phyloP scores from a whole-genome alignment of 2,113 vertebrate species.

The Chaetodon auriga region DNA sequence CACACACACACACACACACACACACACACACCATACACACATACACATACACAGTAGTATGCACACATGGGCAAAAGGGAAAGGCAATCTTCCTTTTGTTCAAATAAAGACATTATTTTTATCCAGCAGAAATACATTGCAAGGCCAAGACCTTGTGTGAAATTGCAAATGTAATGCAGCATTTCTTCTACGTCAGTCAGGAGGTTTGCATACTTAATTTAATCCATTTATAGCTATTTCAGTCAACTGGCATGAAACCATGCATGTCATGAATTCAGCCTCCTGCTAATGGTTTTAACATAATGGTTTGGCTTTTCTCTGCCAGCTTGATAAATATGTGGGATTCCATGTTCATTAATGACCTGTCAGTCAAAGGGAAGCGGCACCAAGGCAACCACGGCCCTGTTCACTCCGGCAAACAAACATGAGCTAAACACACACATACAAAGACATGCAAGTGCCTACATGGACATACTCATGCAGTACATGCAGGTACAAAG shows the following conservation, averaged over 20 bases:
- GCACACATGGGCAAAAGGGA: not conserved
- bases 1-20: too few species aligned
- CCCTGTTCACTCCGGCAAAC: not conserved
- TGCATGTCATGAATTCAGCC: conserved; percentile 57
- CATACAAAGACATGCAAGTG: not conserved
- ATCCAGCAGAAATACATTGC: not conserved
- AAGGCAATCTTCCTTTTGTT: conserved; percentile 42
- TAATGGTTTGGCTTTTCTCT: conserved; percentile 55
- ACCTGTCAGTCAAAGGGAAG: conserved; percentile 61
- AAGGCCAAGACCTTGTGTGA: conserved; percentile 26
- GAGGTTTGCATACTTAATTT: conserved; percentile 64
- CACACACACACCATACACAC: not conserved
- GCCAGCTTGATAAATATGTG: conserved; percentile 51
- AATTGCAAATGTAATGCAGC: conserved; percentile 41
- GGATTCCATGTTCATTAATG: conserved; percentile 61
- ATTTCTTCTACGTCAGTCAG: conserved; percentile 42
- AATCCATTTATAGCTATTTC: conserved; percentile 68
- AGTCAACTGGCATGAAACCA: conserved; percentile 46
- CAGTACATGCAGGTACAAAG: not conserved
- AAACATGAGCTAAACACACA: not conserved
- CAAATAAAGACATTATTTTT: conserved; percentile 47
- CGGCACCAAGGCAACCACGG: not conserved
- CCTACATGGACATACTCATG: not conserved
- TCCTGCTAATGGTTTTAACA: conserved; percentile 60
- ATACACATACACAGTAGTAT: not conserved